These are phyloP conservation scores for Drosophila prosaltans DNA, from an alignment of 1,140 invertebrate genomes.

Conservation along the genomic window DNA sequence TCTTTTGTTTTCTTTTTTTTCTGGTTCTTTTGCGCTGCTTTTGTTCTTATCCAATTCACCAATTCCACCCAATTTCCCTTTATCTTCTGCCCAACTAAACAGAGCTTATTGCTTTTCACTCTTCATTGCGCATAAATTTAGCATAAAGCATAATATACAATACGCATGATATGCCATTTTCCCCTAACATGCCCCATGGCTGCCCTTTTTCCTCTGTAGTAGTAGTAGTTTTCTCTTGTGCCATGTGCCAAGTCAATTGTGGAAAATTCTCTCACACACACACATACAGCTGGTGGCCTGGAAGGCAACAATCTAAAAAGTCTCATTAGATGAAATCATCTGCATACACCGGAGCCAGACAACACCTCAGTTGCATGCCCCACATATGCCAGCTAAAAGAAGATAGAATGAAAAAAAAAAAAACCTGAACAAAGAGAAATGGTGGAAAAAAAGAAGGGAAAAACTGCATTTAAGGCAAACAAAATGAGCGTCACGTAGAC, in stretches of 20 bases:
- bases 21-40: not conserved
- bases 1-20: not conserved
- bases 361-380: conserved; percentile 33
- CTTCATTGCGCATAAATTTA: conserved; percentile 78
- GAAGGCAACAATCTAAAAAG: conserved; percentile 22
- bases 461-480: conserved; percentile 73
- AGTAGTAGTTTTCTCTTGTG: conserved; percentile 10
- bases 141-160: conserved; percentile 47
- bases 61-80: conserved; percentile 74
- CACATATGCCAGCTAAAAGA: conserved; percentile 23
- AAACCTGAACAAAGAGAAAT: conserved; percentile 5
- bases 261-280: conserved; percentile 3
- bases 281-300: not conserved
- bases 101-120: conserved; percentile 79
- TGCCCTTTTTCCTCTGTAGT: conserved; percentile 48
- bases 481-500: conserved; percentile 67
- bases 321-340: conserved; percentile 76
- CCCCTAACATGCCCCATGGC: conserved; percentile 15
- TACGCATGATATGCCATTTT: conserved; percentile 50
- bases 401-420: conserved; percentile 46
- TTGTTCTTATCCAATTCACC: conserved; percentile 27
- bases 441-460: conserved; percentile 23
- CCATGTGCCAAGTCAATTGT: conserved; percentile 47
- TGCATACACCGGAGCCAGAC: conserved; percentile 59
- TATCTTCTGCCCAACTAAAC: conserved; percentile 74